phyloP scores from a whole-genome alignment of 2,888 invertebrate species.

The Thymelicus acteon region DNA sequence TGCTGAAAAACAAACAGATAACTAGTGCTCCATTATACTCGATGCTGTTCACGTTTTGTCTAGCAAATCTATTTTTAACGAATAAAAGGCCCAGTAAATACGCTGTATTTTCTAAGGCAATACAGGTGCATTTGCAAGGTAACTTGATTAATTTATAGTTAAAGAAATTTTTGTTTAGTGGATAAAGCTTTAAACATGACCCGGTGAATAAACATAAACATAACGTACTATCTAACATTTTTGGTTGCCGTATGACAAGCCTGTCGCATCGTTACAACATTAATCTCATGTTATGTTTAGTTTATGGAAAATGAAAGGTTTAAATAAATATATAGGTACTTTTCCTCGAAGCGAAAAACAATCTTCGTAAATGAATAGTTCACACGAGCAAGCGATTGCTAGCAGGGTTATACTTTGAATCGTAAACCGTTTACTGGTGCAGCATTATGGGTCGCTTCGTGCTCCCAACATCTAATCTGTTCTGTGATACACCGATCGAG shows the following conservation, averaged over 20 bases:
- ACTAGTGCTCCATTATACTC: background rate
- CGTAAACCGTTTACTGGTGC: conserved; percentile 27
- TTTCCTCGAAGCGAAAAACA: background rate
- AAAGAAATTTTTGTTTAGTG: too few relatives aligned
- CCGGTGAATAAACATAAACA: too few relatives aligned
- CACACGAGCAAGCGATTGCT: conserved; percentile 11
- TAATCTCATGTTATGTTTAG: too few relatives aligned
- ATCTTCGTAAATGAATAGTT: conserved; percentile 10
- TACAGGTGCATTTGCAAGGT: conserved; percentile 57
- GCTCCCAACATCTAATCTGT: conserved; percentile 35
- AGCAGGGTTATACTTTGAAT: conserved; percentile 21
- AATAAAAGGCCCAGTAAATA: background rate
- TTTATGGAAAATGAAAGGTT: too few relatives aligned
- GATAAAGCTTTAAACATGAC: too few relatives aligned
- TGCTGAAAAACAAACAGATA: background rate
- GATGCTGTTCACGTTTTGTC: background rate
- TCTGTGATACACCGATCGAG: conserved; percentile 27
- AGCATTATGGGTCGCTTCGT: conserved; percentile 27
- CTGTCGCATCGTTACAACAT: too few relatives aligned
- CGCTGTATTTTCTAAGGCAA: conserved; percentile 40
- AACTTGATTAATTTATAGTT: conserved; percentile 72
- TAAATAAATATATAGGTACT: background rate
- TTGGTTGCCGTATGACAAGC: too few relatives aligned
- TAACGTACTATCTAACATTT: too few relatives aligned
- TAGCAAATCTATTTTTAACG: conserved; percentile 1